Base-by-base conservation (phyloP, 2,888 invertebrate genomes). In the Rutpela maculata region DNA sequence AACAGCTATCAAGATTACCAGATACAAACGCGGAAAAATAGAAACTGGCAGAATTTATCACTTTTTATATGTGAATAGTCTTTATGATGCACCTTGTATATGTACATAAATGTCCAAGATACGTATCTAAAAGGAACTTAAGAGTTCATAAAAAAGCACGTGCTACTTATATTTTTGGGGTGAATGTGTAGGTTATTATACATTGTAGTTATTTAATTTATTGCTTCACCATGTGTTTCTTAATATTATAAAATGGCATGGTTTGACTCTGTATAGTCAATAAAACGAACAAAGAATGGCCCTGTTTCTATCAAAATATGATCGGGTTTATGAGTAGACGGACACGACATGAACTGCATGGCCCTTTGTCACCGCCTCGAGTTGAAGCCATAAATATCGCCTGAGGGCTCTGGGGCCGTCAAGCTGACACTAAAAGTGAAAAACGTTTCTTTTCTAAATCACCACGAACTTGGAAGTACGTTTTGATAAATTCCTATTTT, bases 301-400 rank as follows among this genome's bases (percentile, higher is more conserved):
- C 81, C 79, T 78, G 81, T 83, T 81, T 78, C 82, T 82, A 84
- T 83, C 84, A 82, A 85, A 86, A 86, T 86, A 86, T 86, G 86
- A 86, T 84, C 83, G 85, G 85, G 85, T 86, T 86, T 86, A 86
- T 85, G 84, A 85, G 85, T 82, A 81, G 82, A 81, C 82, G 85
- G 84, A 85, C 85, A 85, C 81, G 84, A 85, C 83, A 85, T 84
- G 84, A 86, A 85, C 84, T 83, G 85, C 85, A 78, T 82, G 83
- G 85, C 82, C 84, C 85, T 86, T 86, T 87, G 85, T 87, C 86
- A 81, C 84, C 81, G 84, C 78, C 81, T 79, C 83, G 80, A 82
- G 81, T 82, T 80, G 80, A 77, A 79, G 82, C 83, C 84, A 86
- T 86, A 86, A 87, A 87, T 87, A 87, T 85, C 82, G 81, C 84